Percentiles rank a stretch among this genome's conserved stretches.
phyloP scores from a whole-genome alignment of 2,888 invertebrate genomes.

The Syritta pipiens region DNA sequence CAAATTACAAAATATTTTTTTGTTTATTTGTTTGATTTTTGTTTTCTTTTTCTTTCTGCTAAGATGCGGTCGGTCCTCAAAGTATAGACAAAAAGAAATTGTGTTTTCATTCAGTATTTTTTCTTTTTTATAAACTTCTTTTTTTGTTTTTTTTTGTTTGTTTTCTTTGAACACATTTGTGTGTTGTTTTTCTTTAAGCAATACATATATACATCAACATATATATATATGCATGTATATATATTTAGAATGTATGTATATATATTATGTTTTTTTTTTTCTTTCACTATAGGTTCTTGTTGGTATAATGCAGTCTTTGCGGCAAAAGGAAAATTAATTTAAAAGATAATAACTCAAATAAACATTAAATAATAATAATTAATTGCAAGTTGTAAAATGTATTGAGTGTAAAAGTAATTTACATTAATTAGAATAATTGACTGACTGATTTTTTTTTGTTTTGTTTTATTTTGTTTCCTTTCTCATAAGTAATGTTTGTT shows the following conservation, averaged over 20 bases:
- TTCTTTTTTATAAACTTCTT: not conserved
- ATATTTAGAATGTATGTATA: not conserved
- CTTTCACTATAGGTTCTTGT: constrained; percentile 69
- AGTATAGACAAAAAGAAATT: constrained; percentile 28
- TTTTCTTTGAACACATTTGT: constrained; percentile 35
- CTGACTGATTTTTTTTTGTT: constrained; percentile 49
- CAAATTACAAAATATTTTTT: constrained; percentile 59
- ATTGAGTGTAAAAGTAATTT: constrained; percentile 60
- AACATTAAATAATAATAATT: constrained; percentile 41
- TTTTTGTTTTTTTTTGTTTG: constrained; percentile 1
- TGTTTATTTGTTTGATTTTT: not conserved
- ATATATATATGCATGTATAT: constrained; percentile 22
- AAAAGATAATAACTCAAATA: constrained; percentile 45
- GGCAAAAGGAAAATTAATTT: constrained; percentile 74
- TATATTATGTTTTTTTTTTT: constrained; percentile 19
- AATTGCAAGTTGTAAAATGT: constrained; percentile 40
- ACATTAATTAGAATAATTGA: constrained; percentile 65
- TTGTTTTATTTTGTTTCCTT: constrained; percentile 26
- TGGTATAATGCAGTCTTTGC: constrained; percentile 79
- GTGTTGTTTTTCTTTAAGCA: constrained; percentile 15
- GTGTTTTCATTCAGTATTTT: constrained; percentile 30
- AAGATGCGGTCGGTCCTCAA: constrained; percentile 32
- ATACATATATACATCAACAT: constrained; percentile 30
- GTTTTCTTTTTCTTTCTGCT: not conserved
- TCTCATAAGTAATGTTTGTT: constrained; percentile 12